Evolutionary conservation across 1,140 invertebrate genomes (phyloP).

Genomic region (Drosophila neocordata): DNA sequence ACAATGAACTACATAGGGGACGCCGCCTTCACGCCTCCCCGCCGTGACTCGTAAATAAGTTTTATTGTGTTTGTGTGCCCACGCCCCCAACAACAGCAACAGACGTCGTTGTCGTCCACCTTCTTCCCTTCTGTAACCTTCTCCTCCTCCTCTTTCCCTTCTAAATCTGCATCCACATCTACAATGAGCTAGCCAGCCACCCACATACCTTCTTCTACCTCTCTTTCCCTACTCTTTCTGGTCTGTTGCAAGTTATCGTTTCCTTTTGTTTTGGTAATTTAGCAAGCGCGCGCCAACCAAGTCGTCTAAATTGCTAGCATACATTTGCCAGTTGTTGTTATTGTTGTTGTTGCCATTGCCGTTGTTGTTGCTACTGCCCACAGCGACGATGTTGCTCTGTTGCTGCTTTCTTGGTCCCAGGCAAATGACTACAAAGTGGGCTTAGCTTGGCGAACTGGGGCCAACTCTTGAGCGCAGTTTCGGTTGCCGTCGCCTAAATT

Average conservation of each 20-base stretch:
- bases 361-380: conserved; percentile 44
- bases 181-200: too few species aligned
- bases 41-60: conserved; percentile 80
- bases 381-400: conserved; percentile 29
- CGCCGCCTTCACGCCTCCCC: conserved; percentile 48
- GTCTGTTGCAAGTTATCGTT: conserved; percentile 74
- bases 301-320: conserved; percentile 78
- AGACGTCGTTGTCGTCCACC: conserved; percentile 11
- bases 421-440: conserved; percentile 80
- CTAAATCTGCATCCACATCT: too few species aligned
- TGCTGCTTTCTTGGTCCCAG: conserved; percentile 51
- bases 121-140: background rate
- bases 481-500: conserved; percentile 63
- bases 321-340: conserved; percentile 43
- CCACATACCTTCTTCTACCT: background rate
- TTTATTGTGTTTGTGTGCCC: conserved; percentile 75
- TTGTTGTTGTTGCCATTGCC: too few species aligned
- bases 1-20: conserved; percentile 72
- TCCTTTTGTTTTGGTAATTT: conserved; percentile 79
- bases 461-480: conserved; percentile 40
- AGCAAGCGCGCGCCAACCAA: conserved; percentile 71
- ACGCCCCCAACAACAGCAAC: conserved; percentile 50
- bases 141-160: background rate
- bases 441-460: conserved; percentile 53
- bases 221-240: background rate